These are phyloP conservation scores for Drosophila flavopinicola DNA, from an alignment of 2,888 invertebrate genomes.

Conservation along the genomic window DNA sequence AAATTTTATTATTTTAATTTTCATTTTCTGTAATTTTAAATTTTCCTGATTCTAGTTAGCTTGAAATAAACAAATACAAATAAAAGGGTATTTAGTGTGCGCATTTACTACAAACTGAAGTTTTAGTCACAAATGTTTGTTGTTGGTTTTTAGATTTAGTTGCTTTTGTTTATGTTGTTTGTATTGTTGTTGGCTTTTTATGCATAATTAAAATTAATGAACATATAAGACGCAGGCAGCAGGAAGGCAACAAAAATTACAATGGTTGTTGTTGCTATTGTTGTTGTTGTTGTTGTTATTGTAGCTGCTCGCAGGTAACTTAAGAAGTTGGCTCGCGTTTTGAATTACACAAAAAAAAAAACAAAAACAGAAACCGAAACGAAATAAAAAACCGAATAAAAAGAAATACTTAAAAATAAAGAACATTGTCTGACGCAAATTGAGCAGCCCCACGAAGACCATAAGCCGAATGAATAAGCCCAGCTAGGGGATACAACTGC, in stretches of 20 bases:
- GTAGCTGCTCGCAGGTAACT: slow-evolving; percentile 63
- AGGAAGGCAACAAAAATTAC: slow-evolving; percentile 40
- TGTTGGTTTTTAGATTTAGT: slow-evolving; percentile 8
- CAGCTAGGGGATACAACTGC: neutral
- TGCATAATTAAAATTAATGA: slow-evolving; percentile 77
- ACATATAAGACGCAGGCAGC: slow-evolving; percentile 58
- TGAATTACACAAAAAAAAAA: slow-evolving; percentile 51
- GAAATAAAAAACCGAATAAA: slow-evolving; percentile 1
- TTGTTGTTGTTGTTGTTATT: slow-evolving; percentile 26
- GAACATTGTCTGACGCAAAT: slow-evolving; percentile 38
- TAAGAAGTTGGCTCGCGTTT: slow-evolving; percentile 66
- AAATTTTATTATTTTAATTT: no score
- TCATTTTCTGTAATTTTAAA: no score
- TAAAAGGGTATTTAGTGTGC: neutral
- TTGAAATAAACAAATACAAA: no score
- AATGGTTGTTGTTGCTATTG: slow-evolving; percentile 15
- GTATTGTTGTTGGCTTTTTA: slow-evolving; percentile 46
- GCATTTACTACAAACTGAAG: neutral
- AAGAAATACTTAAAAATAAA: slow-evolving; percentile 3
- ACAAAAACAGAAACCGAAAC: slow-evolving; percentile 8
- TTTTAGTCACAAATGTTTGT: slow-evolving; percentile 7
- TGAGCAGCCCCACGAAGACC: slow-evolving; percentile 8
- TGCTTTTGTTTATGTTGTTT: slow-evolving; percentile 11
- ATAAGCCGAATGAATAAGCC: neutral
- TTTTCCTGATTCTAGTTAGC: no score